Base-by-base conservation (phyloP, 2,888 invertebrate genomes). In the Augiades crinisus region DNA sequence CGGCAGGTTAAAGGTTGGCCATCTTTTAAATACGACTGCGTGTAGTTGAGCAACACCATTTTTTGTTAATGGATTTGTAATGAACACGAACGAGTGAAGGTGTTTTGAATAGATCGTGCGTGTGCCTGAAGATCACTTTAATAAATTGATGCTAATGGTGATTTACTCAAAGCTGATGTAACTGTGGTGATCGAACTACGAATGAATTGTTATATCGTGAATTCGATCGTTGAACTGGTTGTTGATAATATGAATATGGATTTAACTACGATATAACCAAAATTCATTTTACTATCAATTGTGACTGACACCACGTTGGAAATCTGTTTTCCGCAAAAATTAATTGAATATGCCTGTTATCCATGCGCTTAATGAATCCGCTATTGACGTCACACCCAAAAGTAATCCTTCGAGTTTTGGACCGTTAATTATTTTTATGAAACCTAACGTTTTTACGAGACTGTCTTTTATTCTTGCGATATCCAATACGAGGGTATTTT, bases 1-100 rank as follows among this genome's bases (percentile, higher is more conserved):
- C 74, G 67, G 60, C 71, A 73, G 86, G 86, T 85, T 77, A 87
- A 78, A 86, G 85, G 86, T 84, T 72, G 71, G 63, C 67, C 61
- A 70, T 77, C 72, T 78, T 70, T 75, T 73, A 71, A 72, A 78
- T 49, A 75, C 64, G 72, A 43, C 62, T 67, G 55, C 58, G 38
- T 50, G 40, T 54, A 51, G 71, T 81, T 79, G 68, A 63, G 75
- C 65, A 80, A 81, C 70, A 66, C 71, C 63, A 72, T 69, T 70
- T 76, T 69, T 76, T 78, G 77, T 80, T 84, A 83, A 84, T 84
- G 78, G 76, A 72, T 69, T 69, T 64, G 76, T 83, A 82, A 84
- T 79, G 81, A 81, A 74, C 51, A 13, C 44, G 30, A 31, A 44
- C 30, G 21, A 36, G 43, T 44, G 14, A 50, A 44, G 36, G 64